Base-by-base conservation (phyloP, 2,888 invertebrate genomes). In the Watsonalla binaria region DNA sequence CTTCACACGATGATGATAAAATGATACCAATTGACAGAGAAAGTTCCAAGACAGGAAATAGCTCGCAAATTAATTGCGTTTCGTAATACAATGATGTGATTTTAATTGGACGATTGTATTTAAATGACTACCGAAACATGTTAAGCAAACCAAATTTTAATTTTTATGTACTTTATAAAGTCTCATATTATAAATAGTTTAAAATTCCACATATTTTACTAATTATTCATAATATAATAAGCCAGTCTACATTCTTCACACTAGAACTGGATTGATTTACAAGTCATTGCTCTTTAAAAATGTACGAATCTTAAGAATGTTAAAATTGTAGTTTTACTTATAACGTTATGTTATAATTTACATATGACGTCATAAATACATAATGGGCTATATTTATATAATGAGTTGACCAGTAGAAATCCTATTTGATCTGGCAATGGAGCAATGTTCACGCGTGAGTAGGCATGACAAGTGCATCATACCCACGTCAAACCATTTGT, bases 21-120 rank as follows among this genome's bases (percentile, higher is more conserved):
- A 59, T 59, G 60, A 60, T 62, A 61, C 52, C 55, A 59, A 70
- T 66, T 62, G 56, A 55, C 56, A 60, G 77, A 75, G 80, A 84
- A 84, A 84, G 81, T 73, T 68, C 54, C 52, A 54, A 55, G 66
- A 67, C 46, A 52, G 58, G 63, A 65, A 66, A 59, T 63, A 60
- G 65, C 66, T 60, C 54, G 63, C 65, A 65, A 72, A 70, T 70
- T 68, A 61, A 66, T 65, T 72, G 66, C 57, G 59, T 65, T 66
- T 62, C 62, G 54, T 65, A 70, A 72, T 59, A 58, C 62, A 65
- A 67, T 72, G 69, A 79, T 76, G 68, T 64, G 69, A 75, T 63
- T 79, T 72, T 77, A 78, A 80, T 79, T 74, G 71, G 66, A 57
- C 66, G 72, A 72, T 74, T 75, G 70, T 68, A 68, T 65, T 68